Evolutionary conservation across 2,797 vertebrate genomes (phyloP).

Genomic region (Tiaroga cobitis): DNA sequence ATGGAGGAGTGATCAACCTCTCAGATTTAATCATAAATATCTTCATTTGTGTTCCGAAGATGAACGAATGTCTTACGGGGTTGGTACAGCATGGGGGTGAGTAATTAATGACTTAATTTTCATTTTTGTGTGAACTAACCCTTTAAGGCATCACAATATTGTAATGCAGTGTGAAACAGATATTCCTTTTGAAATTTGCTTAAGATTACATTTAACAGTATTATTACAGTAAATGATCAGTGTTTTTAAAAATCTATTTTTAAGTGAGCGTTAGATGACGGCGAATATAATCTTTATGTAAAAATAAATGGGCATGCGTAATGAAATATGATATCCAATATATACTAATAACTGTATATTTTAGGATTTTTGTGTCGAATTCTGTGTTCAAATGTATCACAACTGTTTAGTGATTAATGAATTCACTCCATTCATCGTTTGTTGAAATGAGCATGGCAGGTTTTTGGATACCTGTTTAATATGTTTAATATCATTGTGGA

Average conservation of each 20-base stretch:
- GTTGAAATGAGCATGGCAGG: neutral
- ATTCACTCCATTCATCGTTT: neutral
- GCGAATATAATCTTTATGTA: neutral
- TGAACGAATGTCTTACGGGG: no score
- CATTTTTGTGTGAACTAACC: no score
- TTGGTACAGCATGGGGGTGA: no score
- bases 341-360: no score
- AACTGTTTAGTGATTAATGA: neutral
- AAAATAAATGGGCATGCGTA: no score
- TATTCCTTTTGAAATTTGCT: neutral
- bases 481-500: constrained; percentile 12
- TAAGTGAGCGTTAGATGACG: neutral
- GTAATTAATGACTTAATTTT: no score
- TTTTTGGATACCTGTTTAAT: constrained; percentile 24
- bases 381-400: no score
- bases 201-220: neutral
- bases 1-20: no score
- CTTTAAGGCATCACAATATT: neutral
- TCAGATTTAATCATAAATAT: no score
- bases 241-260: neutral
- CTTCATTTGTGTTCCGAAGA: no score
- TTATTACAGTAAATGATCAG: neutral
- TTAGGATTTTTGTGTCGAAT: neutral
- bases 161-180: neutral
- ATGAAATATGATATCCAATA: no score